These are phyloP conservation scores for Calyptomena viridis DNA, from an alignment of 2,113 vertebrate species.

Conservation along the genomic window DNA sequence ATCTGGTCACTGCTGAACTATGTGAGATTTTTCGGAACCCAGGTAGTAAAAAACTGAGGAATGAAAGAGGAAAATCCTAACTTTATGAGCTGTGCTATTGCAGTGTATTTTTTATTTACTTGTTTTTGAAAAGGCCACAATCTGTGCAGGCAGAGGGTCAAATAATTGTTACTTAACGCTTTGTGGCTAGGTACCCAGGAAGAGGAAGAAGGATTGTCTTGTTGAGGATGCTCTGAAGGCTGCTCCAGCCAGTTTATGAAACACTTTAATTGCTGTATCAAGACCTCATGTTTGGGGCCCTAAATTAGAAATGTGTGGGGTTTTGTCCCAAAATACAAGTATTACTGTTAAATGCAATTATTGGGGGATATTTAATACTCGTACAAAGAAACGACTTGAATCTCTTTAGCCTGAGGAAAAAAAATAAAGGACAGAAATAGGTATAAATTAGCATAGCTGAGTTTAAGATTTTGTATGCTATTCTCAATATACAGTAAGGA, in stretches of 20 bases:
- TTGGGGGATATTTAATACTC: neutral
- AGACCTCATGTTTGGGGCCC: neutral
- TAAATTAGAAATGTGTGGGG: neutral
- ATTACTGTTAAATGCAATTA: neutral
- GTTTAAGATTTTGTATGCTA: neutral
- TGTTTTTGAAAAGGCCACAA: too few relatives aligned
- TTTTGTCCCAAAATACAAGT: neutral
- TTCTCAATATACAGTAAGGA: neutral
- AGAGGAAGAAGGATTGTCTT: neutral
- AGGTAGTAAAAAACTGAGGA: neutral
- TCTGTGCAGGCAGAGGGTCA: neutral
- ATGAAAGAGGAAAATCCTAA: neutral
- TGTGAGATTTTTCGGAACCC: neutral
- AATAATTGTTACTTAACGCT: neutral
- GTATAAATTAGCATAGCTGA: neutral
- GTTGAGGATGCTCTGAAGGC: neutral
- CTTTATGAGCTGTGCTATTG: neutral
- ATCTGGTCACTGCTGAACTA: conserved; percentile 21
- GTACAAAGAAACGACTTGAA: neutral
- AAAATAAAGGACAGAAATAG: neutral
- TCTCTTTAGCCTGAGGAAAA: neutral
- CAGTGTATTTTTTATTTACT: neutral
- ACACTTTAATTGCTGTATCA: neutral
- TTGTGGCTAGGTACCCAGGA: neutral
- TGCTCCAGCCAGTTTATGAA: neutral